Conservation (phyloP, 2,888 invertebrate genomes). For the Campoplex nolae region DNA sequence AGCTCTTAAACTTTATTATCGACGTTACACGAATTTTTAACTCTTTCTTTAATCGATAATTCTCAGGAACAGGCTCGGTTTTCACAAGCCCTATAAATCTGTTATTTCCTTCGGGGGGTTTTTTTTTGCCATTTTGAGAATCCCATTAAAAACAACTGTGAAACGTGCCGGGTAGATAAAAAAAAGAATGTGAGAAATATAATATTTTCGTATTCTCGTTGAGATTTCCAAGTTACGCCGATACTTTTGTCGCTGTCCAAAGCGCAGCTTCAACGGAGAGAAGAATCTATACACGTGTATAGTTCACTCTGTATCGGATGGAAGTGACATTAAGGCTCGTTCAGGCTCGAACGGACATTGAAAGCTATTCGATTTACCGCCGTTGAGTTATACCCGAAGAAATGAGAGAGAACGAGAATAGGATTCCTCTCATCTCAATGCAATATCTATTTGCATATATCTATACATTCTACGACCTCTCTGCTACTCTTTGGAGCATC, state of each 20-base stretch:
- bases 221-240: slow-evolving; percentile 35
- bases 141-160: not conserved
- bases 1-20: slow-evolving; percentile 1
- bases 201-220: slow-evolving; percentile 25
- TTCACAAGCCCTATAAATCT: not conserved
- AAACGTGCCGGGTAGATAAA: no score
- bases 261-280: slow-evolving; percentile 32
- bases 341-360: slow-evolving; percentile 67
- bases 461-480: slow-evolving; percentile 26
- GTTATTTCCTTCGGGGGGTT: not conserved
- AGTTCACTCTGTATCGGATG: not conserved
- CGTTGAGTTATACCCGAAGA: slow-evolving; percentile 12
- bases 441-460: slow-evolving; percentile 41
- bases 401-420: not conserved
- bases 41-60: not conserved
- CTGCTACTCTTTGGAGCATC: slow-evolving; percentile 42
- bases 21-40: no score
- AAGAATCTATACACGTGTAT: not conserved
- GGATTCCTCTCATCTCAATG: slow-evolving; percentile 31
- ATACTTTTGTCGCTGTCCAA: slow-evolving; percentile 21
- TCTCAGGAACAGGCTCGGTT: not conserved
- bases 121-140: not conserved
- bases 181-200: not conserved
- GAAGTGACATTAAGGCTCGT: slow-evolving; percentile 54
- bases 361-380: slow-evolving; percentile 60